A percentile compares a stretch with the other conserved stretches of the same genome.
These are phyloP conservation scores for Illadopsis cleaveri DNA, from an alignment of 2,113 vertebrate genomes.

Conservation along the genomic window DNA sequence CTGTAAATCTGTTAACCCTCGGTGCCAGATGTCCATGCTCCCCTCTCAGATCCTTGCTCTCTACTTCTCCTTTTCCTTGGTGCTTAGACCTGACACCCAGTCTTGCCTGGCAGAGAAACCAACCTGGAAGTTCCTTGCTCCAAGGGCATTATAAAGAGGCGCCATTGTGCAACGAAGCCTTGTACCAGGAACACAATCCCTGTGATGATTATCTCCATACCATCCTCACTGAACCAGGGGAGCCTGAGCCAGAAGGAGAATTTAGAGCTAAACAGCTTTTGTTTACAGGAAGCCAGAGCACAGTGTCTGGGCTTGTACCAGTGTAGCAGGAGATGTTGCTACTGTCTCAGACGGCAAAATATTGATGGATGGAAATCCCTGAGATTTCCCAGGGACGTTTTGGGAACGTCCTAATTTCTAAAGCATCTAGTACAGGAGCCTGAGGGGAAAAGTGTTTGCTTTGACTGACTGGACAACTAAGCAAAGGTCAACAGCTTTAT, in stretches of 20 bases:
- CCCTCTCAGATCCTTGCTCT: not conserved
- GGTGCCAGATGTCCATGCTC: not conserved
- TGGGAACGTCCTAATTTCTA: not conserved
- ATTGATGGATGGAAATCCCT: conserved; percentile 30
- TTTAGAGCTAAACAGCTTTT: conserved; percentile 61
- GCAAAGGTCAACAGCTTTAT: conserved; percentile 17
- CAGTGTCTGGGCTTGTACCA: conserved; percentile 63
- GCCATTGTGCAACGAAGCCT: conserved; percentile 4
- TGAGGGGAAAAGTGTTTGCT: not conserved
- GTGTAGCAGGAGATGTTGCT: conserved; percentile 47
- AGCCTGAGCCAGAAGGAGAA: conserved; percentile 33
- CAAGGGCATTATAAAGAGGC: conserved; percentile 21
- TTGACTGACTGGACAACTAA: not conserved
- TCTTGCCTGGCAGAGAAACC: not conserved
- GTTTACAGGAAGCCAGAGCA: conserved; percentile 56
- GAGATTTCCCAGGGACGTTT: conserved; percentile 16
- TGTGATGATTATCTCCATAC: conserved; percentile 26
- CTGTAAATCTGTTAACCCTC: not conserved
- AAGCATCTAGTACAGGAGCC: not conserved
- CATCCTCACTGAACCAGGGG: conserved; percentile 22
- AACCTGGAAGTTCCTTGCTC: conserved; percentile 35
- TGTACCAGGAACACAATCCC: conserved; percentile 20
- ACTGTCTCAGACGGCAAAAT: conserved; percentile 36
- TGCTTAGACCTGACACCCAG: not conserved
- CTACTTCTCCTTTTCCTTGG: not conserved